These are phyloP conservation scores for Nannospalax galili DNA, from an alignment of 2,113 vertebrate species.

Conservation along the genomic window DNA sequence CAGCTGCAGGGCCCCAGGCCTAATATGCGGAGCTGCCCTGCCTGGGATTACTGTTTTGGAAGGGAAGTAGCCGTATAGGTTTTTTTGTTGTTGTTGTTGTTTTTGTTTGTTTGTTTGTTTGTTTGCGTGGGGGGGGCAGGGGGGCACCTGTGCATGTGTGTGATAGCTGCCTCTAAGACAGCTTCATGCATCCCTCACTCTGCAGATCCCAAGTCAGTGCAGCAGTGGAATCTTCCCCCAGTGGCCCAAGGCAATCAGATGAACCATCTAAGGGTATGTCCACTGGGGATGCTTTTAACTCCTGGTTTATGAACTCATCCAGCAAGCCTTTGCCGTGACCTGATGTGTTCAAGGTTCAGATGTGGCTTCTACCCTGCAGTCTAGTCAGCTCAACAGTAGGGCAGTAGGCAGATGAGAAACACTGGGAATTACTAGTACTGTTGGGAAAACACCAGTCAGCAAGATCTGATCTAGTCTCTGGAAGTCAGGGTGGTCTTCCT, in stretches of 20 bases:
- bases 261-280: not conserved
- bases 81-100: not conserved
- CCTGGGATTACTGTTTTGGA: not conserved
- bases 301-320: not conserved
- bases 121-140: no score
- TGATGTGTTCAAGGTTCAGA: not conserved
- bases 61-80: not conserved
- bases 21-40: not conserved
- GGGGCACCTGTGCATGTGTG: no score
- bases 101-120: no score
- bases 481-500: slow-evolving; percentile 2
- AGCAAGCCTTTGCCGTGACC: not conserved
- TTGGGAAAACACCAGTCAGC: not conserved
- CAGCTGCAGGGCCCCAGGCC: not conserved
- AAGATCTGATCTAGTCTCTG: not conserved
- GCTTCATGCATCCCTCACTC: not conserved
- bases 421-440: not conserved
- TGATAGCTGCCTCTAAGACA: not conserved
- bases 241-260: not conserved
- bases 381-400: not conserved
- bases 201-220: not conserved
- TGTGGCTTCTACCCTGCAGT: not conserved
- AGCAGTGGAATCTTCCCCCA: not conserved
- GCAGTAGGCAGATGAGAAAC: not conserved
- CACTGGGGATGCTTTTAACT: not conserved